phyloP scores from a whole-genome alignment of 2,797 vertebrate genomes.

The Pristis pectinata region DNA sequence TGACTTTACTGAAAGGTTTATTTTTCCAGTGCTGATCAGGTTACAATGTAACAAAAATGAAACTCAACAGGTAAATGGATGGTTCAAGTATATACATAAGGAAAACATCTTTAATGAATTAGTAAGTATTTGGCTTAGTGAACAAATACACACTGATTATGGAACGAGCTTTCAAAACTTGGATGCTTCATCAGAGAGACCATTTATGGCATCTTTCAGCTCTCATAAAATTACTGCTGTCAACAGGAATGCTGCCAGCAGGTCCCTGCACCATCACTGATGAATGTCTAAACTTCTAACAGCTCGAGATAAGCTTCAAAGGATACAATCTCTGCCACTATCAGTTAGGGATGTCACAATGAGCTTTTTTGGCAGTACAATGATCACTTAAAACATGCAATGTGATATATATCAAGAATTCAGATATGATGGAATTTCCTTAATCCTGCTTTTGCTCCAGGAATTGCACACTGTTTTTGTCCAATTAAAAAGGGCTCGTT shows the following conservation, averaged over 20 bases:
- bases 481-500: slow-evolving; percentile 24
- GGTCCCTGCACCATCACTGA: slow-evolving; percentile 1
- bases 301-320: slow-evolving; percentile 34
- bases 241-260: slow-evolving; percentile 4
- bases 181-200: slow-evolving; percentile 12
- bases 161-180: neutral
- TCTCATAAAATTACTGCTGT: slow-evolving; percentile 22
- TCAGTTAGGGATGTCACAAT: slow-evolving; percentile 36
- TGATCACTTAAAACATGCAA: neutral
- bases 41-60: neutral
- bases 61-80: neutral
- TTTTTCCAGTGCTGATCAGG: neutral
- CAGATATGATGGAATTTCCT: slow-evolving; percentile 6
- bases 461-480: slow-evolving; percentile 16
- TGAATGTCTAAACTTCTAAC: slow-evolving; percentile 33
- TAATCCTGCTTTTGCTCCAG: slow-evolving; percentile 25
- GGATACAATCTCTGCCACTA: slow-evolving; percentile 18
- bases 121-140: neutral
- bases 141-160: neutral
- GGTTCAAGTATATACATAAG: too few relatives aligned
- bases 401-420: slow-evolving; percentile 16
- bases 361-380: slow-evolving; percentile 32
- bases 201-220: slow-evolving; percentile 31
- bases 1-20: neutral
- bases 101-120: neutral